Percentiles rank a stretch among this genome's conserved stretches.
Evolutionary conservation across 2,797 vertebrate genomes (phyloP).

Genomic region (Tangara arthus): DNA sequence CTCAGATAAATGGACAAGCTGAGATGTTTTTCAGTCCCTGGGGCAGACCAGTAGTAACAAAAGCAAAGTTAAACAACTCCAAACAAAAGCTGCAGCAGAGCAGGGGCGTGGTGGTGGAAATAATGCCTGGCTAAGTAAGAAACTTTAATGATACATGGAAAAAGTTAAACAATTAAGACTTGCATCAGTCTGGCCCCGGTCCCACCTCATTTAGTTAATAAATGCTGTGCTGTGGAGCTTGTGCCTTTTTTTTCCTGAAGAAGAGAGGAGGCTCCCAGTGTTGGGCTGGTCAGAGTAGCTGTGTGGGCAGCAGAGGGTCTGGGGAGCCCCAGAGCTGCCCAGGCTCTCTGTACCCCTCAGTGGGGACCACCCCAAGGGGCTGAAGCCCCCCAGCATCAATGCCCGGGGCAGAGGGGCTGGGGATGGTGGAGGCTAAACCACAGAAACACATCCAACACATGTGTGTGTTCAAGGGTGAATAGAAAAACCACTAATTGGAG

Average conservation of each 20-base stretch:
- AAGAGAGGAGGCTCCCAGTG: not conserved
- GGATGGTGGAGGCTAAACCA: fast-evolving
- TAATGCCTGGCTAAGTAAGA: not conserved
- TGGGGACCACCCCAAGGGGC: fast-evolving
- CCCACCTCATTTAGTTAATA: not conserved
- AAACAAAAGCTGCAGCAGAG: slow-evolving; percentile 26
- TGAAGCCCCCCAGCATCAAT: not conserved
- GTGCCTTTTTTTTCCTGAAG: fast-evolving
- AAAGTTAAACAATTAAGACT: slow-evolving; percentile 47
- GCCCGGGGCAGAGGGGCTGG: fast-evolving
- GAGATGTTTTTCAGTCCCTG: not conserved
- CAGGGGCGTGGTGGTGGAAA: slow-evolving; percentile 16
- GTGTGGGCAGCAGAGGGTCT: not conserved
- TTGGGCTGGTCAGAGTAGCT: not conserved
- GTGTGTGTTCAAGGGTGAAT: not conserved
- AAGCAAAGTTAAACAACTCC: slow-evolving; percentile 33
- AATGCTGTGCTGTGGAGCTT: not conserved
- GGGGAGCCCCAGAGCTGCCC: not conserved
- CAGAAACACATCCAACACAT: fast-evolving
- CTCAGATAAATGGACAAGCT: not conserved
- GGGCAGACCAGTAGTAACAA: not conserved
- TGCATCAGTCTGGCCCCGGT: not conserved
- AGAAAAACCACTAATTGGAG: not conserved
- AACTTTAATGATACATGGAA: slow-evolving; percentile 49
- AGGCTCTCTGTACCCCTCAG: not conserved